phyloP scores from a whole-genome alignment of 2,888 invertebrate species.

The Lomographa bimaculata region DNA sequence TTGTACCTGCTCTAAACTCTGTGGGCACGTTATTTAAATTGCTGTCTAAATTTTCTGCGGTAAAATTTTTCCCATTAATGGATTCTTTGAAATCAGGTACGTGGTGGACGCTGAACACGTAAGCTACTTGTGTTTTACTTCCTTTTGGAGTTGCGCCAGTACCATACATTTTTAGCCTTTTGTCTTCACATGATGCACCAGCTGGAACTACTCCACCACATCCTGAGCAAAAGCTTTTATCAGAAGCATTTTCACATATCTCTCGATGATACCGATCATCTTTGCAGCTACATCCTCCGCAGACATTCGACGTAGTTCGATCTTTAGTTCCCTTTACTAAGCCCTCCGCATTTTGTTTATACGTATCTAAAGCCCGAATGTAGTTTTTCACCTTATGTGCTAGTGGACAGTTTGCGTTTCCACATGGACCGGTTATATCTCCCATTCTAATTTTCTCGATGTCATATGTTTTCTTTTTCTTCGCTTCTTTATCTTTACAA shows the following conservation, averaged over 20 bases:
- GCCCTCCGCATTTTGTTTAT: constrained; percentile 55
- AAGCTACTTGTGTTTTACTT: constrained; percentile 52
- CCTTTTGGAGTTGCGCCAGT: constrained; percentile 54
- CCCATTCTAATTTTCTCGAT: constrained; percentile 74
- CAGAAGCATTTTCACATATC: constrained; percentile 49
- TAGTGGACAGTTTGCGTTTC: constrained; percentile 67
- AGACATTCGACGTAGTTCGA: constrained; percentile 51
- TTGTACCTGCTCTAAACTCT: constrained; percentile 16
- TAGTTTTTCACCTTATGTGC: constrained; percentile 72
- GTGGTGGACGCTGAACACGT: constrained; percentile 50
- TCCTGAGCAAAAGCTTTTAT: constrained; percentile 45
- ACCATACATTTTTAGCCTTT: constrained; percentile 46
- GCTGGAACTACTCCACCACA: constrained; percentile 54
- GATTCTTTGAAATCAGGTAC: constrained; percentile 49
- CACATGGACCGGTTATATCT: constrained; percentile 74
- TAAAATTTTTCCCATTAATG: constrained; percentile 48
- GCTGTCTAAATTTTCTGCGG: constrained; percentile 43
- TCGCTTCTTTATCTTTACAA: constrained; percentile 40
- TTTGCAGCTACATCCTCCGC: constrained; percentile 68
- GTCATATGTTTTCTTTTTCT: constrained; percentile 51
- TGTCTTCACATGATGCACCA: constrained; percentile 64
- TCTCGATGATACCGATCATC: constrained; percentile 71
- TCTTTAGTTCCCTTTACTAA: constrained; percentile 43
- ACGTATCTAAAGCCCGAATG: constrained; percentile 63
- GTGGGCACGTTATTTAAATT: constrained; percentile 30